phyloP scores from a whole-genome alignment of 2,113 vertebrate species.

The Prionailurus bengalensis region DNA sequence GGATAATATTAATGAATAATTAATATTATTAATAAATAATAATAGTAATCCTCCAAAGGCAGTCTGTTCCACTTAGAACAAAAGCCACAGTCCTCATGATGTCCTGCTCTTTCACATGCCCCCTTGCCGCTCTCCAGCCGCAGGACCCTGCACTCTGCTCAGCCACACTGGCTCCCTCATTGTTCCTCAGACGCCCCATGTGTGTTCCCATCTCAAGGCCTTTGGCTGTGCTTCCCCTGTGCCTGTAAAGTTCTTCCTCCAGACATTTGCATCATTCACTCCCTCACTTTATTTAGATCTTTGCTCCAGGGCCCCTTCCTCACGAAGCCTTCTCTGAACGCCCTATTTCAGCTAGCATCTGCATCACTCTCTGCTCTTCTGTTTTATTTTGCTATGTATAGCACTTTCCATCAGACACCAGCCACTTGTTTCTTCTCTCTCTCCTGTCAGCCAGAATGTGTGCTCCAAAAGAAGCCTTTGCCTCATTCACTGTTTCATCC shows the following conservation, averaged over 20 bases:
- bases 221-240: background rate
- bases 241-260: background rate
- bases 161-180: background rate
- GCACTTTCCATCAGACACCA: background rate
- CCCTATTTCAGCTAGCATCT: background rate
- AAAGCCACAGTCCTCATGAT: background rate
- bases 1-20: background rate
- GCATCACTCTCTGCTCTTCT: background rate
- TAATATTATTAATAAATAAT: background rate
- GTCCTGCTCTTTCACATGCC: rapidly evolving
- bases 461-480: background rate
- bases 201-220: background rate
- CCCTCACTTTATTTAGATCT: background rate
- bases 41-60: background rate
- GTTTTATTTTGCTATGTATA: background rate
- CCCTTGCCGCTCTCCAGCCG: background rate
- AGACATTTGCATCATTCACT: background rate
- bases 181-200: background rate
- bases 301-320: background rate
- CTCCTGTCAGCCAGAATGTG: background rate
- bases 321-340: background rate
- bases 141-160: background rate
- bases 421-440: background rate
- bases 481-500: background rate
- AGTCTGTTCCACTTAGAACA: background rate